These are phyloP conservation scores for Acrocyrtus sp. DNA, from an alignment of 2,888 invertebrate species.

Conservation along the genomic window DNA sequence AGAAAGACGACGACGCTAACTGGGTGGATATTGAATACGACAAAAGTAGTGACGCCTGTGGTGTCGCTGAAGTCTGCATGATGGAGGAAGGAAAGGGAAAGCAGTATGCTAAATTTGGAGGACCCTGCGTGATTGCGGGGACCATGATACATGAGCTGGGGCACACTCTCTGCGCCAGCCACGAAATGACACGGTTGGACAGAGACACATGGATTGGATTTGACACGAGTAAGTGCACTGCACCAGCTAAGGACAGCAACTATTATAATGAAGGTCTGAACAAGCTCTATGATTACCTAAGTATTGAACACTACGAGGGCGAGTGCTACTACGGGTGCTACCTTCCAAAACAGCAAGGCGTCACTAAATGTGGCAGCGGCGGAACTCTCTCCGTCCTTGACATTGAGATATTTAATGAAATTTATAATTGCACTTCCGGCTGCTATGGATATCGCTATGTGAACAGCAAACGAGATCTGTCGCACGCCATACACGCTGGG, in stretches of 20 bases:
- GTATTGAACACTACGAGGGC: constrained; percentile 62
- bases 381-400: constrained; percentile 59
- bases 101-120: constrained; percentile 62
- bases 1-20: constrained; percentile 42
- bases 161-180: constrained; percentile 50
- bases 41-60: constrained; percentile 51
- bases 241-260: constrained; percentile 54
- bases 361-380: constrained; percentile 61
- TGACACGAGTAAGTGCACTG: constrained; percentile 54
- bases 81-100: constrained; percentile 54
- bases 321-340: constrained; percentile 61
- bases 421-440: constrained; percentile 57
- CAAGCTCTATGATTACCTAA: constrained; percentile 61
- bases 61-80: constrained; percentile 57
- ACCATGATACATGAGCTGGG: constrained; percentile 55
- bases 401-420: constrained; percentile 60
- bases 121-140: constrained; percentile 58
- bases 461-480: constrained; percentile 39
- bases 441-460: constrained; percentile 60
- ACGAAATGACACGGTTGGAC: constrained; percentile 58
- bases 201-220: constrained; percentile 59
- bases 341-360: constrained; percentile 51
- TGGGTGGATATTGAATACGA: constrained; percentile 61
- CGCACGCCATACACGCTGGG: constrained; percentile 48
- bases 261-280: constrained; percentile 55